Evolutionary conservation across 2,113 vertebrate species (phyloP), one percentile per base, ranked within the genome.

Genomic region (Tiliqua scincoides): DNA sequence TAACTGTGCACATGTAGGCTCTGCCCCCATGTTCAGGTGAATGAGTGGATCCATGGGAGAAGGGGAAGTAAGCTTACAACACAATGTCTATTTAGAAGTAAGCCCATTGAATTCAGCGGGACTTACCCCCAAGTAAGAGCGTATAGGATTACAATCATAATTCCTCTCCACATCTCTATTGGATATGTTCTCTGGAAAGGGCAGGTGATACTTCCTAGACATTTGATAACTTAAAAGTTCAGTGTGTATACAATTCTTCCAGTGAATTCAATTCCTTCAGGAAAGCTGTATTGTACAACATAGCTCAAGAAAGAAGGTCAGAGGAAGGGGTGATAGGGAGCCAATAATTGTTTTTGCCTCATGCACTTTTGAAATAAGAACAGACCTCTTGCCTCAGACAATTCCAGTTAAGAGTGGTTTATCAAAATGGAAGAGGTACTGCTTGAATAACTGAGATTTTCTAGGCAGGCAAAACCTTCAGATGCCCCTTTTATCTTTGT

Each of bases 391-490:
- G 1, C 35, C 21, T 87, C 85, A 57, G 75, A 70, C 1, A 81
- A 52, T 43, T 77, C 4, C 57, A 25, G 52, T 79, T 85, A 77
- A 40, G 21, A 1, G 0, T 65, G 6, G 48, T 85, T 18, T 79
- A 76, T 35, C 57, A 87, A 72, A 52, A 88, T 72, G 65, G 6
- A 81, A 75, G 32, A 84, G 27, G 0, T 79, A 72, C 37, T 30
- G 6, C 70, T 90, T 84, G 37, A 40, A 67, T n/a, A 32, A 74
- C 71, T 4, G 9, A n/a, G 35, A 6, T 61, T 89, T 88, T 85
- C 37, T 71, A 84, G 14, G 43, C 67, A 57, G 12, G n/a, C 79
- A 85, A 88, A 62, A 3, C 65, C 75, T 48, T 68, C 68, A 83
- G 30, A 78, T 6, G 35, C 67, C 18, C 32, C 27, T 88, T 89